Conservation (phyloP, 1,140 invertebrate genomes). For the Propsilocerus akamusi region DNA sequence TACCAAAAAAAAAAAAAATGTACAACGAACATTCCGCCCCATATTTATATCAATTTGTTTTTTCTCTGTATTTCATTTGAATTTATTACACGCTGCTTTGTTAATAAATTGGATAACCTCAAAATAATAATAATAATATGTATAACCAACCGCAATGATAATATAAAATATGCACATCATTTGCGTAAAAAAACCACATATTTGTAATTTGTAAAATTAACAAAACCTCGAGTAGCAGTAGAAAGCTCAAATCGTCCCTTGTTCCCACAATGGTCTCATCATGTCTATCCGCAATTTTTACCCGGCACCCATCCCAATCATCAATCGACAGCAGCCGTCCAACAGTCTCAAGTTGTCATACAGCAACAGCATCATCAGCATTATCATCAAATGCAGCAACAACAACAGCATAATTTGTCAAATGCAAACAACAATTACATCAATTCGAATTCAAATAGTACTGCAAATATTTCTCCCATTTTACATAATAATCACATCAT, state of each 20-base stretch:
- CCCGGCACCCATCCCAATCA: constrained; percentile 63
- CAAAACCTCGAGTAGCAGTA: constrained; percentile 9
- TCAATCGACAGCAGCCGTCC: constrained; percentile 22
- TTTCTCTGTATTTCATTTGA: no score
- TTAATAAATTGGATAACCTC: no score
- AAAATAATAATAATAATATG: no score
- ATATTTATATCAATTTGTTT: no score
- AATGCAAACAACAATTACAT: constrained; percentile 1
- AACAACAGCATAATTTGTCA: constrained; percentile 9
- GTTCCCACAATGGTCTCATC: constrained; percentile 82
- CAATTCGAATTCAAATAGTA: neutral
- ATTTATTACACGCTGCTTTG: no score
- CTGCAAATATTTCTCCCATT: neutral
- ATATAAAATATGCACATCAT: no score
- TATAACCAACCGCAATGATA: no score
- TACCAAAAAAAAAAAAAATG: no score
- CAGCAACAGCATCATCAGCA: constrained; percentile 33
- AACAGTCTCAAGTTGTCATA: constrained; percentile 13
- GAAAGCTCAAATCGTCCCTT: constrained; percentile 40
- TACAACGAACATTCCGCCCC: no score
- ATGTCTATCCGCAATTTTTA: constrained; percentile 80
- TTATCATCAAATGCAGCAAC: constrained; percentile 27
- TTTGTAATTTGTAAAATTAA: no score
- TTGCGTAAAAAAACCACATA: no score
- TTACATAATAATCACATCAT: neutral